A percentile compares a stretch with the other conserved stretches of the same genome.
Evolutionary conservation across 2,888 invertebrate genomes (phyloP).

Genomic region (Cryptosula pallasiana): DNA sequence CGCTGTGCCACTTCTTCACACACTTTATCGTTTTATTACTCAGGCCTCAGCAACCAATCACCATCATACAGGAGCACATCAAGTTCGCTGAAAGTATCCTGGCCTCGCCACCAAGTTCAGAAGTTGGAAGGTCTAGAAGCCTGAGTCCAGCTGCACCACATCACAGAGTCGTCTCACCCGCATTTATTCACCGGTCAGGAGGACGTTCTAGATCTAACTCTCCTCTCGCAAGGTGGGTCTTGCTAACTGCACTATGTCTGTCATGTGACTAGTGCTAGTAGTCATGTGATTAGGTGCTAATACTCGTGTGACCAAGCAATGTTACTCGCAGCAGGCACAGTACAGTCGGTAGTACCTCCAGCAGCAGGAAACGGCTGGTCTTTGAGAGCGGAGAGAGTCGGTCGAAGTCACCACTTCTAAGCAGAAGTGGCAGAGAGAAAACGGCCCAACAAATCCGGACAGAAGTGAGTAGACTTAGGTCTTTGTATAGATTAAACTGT

Average conservation of each 20-base stretch:
- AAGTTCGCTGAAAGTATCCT: constrained; percentile 17
- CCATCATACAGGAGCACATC: constrained; percentile 19
- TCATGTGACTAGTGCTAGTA: background rate
- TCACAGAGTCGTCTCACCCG: background rate
- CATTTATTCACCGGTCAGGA: background rate
- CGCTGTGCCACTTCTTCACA: too few relatives aligned
- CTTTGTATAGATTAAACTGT: too few relatives aligned
- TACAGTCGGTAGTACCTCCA: too few relatives aligned
- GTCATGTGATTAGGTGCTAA: background rate
- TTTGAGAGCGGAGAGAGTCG: background rate
- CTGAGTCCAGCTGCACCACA: background rate
- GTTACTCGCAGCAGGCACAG: too few relatives aligned
- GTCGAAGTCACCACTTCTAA: constrained; percentile 3
- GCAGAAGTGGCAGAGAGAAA: constrained; percentile 5
- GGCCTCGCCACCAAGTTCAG: constrained; percentile 2
- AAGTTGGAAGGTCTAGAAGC: constrained; percentile 1
- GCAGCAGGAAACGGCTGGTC: constrained; percentile 1
- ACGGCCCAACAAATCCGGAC: constrained; percentile 6
- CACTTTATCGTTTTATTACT: too few relatives aligned
- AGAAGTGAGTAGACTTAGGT: background rate
- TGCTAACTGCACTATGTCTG: background rate
- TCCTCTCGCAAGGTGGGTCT: background rate
- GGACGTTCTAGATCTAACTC: background rate
- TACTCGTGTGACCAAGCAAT: too few relatives aligned
- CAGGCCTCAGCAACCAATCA: constrained; percentile 7